These are phyloP conservation scores for Rhadina sibilatrix DNA, from an alignment of 2,113 vertebrate genomes.

Conservation along the genomic window DNA sequence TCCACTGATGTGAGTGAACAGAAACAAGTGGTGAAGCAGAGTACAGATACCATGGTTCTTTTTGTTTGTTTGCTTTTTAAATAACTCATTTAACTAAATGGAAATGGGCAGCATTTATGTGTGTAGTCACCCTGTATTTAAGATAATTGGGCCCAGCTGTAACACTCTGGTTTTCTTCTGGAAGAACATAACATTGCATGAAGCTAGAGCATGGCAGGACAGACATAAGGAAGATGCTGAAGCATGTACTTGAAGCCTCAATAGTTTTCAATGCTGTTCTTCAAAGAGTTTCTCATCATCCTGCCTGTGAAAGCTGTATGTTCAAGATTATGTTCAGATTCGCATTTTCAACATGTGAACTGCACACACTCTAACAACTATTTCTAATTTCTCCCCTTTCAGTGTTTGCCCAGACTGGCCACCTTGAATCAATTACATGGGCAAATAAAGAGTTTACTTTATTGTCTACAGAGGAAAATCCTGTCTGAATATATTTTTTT, in stretches of 20 bases:
- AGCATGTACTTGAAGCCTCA: conserved; percentile 28
- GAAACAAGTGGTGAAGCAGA: conserved; percentile 45
- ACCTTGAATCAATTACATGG: conserved; percentile 42
- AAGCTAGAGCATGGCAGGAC: conserved; percentile 21
- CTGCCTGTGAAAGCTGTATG: background rate
- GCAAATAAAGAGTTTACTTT: conserved; percentile 32
- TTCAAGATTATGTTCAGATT: background rate
- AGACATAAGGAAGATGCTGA: conserved; percentile 56
- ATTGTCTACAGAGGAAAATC: background rate
- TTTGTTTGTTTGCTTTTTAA: conserved; percentile 36
- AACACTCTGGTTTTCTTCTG: conserved; percentile 53
- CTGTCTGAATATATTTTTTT: conserved; percentile 22
- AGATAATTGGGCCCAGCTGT: conserved; percentile 76
- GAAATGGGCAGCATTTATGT: conserved; percentile 60
- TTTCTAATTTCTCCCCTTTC: background rate
- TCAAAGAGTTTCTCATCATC: conserved; percentile 36
- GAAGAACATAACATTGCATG: conserved; percentile 29
- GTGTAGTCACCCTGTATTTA: conserved; percentile 57
- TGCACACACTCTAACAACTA: background rate
- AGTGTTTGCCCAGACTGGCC: background rate
- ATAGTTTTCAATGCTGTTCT: conserved; percentile 38
- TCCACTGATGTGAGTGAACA: conserved; percentile 32
- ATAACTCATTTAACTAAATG: conserved; percentile 57
- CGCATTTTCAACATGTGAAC: conserved; percentile 5
- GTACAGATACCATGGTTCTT: background rate